Evolutionary conservation across 2,888 invertebrate species (phyloP), one percentile per base, ranked within the genome.

Genomic region (Papilio protenor): DNA sequence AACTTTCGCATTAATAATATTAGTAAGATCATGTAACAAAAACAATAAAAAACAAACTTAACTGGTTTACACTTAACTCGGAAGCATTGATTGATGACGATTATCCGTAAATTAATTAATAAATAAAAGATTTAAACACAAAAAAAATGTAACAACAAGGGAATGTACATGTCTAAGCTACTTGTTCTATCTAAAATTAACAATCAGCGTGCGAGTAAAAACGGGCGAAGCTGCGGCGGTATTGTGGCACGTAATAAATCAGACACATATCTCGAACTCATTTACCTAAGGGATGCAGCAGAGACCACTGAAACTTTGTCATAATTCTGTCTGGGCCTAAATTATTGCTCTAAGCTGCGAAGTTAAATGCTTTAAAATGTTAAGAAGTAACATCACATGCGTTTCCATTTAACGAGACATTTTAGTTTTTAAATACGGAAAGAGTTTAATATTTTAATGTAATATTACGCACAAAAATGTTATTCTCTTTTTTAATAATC

Each of bases 121-220:
- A 5, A 21, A 23, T 23, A 23, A 64, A 16, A 6, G 1, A 64
- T 64, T 33, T 5, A 27, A 6, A 64, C 8, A 33, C 14, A 59
- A 21, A 59, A 18, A 18, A 64, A 64, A 8, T 33, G 2, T 8
- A 18, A 23, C 33, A 47, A 47, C 59, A 47, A 52, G 27, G 73
- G 18, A 66, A 73, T 64, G 52, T 27, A 23, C 52, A 23, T 21
- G 55, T 64, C 16, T 21, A 64, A 79, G 75, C 61, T 71, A 75
- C 59, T 72, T 55, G 73, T 55, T 66, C 73, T 73, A 77, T 77
- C 77, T 77, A 66, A 77, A 77, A 77, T 74, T 74, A 77, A 77
- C 77, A 74, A 77, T 77, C 77, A 75, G 77, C 27, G 33, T 59
- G 69, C 52, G 74, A 70, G 69, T 74, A 70, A 47, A 69, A 70